These are phyloP conservation scores for Sipha maydis DNA, from an alignment of 2,888 invertebrate genomes.

Conservation along the genomic window DNA sequence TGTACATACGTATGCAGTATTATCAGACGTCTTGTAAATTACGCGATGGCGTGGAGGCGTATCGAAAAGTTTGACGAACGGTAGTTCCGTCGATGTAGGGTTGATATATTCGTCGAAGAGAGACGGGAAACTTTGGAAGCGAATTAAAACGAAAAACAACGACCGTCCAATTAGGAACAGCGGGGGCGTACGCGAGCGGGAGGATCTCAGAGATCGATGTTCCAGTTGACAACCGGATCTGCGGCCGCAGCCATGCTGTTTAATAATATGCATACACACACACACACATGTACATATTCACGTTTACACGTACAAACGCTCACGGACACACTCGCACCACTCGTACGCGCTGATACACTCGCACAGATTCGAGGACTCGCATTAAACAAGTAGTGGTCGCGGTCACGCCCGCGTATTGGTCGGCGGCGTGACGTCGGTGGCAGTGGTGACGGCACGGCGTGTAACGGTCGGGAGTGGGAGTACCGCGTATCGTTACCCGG, in stretches of 20 bases:
- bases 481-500: neutral
- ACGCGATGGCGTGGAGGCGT: no score
- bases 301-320: no score
- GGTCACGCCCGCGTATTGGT: conserved; percentile 37
- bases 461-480: neutral
- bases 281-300: neutral
- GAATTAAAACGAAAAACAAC: neutral
- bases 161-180: neutral
- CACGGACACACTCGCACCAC: no score
- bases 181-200: neutral
- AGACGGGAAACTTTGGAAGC: neutral
- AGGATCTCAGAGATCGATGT: neutral
- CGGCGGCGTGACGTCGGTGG: conserved; percentile 5
- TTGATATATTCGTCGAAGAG: neutral
- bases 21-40: no score
- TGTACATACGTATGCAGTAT: no score
- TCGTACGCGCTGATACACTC: neutral
- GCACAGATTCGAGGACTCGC: neutral
- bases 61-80: no score
- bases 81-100: neutral
- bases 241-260: conserved; percentile 46
- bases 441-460: neutral
- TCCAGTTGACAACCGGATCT: conserved; percentile 48
- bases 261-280: neutral
- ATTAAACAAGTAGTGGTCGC: neutral